These are phyloP conservation scores for Erpobdella octoculata DNA, from an alignment of 2,888 invertebrate species.

Conservation along the genomic window DNA sequence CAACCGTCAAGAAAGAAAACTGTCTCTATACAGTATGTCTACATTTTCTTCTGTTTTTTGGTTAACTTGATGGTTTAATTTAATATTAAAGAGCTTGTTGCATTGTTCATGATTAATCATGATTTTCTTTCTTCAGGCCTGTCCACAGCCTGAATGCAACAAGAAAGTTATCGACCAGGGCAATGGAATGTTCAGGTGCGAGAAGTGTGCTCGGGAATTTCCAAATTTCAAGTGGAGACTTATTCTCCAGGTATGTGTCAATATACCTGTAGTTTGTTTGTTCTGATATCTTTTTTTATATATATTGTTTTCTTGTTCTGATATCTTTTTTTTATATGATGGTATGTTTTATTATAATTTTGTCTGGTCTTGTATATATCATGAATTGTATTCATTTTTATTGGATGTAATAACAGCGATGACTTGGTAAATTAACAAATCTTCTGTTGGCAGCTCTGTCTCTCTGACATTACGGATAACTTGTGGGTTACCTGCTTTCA, in stretches of 20 bases:
- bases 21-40: slow-evolving; percentile 68
- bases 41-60: too few relatives aligned
- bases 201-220: slow-evolving; percentile 80
- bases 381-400: not conserved
- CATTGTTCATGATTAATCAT: not conserved
- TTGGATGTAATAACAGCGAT: not conserved
- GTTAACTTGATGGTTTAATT: not conserved
- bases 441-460: slow-evolving; percentile 60
- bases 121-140: slow-evolving; percentile 59
- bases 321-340: too few relatives aligned
- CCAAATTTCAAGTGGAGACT: slow-evolving; percentile 78
- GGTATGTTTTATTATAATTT: slow-evolving; percentile 1
- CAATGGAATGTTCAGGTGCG: slow-evolving; percentile 82
- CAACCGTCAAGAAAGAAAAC: slow-evolving; percentile 72
- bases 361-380: not conserved
- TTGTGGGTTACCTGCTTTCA: slow-evolving; percentile 87
- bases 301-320: too few relatives aligned
- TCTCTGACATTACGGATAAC: slow-evolving; percentile 78
- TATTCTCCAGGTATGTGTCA: slow-evolving; percentile 63
- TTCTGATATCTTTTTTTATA: too few relatives aligned
- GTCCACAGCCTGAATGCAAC: slow-evolving; percentile 84
- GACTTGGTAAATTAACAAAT: not conserved
- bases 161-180: slow-evolving; percentile 85
- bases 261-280: too few relatives aligned
- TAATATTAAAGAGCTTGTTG: not conserved